Evolutionary conservation across 2,797 vertebrate genomes (phyloP).

Genomic region (Coluber constrictor): DNA sequence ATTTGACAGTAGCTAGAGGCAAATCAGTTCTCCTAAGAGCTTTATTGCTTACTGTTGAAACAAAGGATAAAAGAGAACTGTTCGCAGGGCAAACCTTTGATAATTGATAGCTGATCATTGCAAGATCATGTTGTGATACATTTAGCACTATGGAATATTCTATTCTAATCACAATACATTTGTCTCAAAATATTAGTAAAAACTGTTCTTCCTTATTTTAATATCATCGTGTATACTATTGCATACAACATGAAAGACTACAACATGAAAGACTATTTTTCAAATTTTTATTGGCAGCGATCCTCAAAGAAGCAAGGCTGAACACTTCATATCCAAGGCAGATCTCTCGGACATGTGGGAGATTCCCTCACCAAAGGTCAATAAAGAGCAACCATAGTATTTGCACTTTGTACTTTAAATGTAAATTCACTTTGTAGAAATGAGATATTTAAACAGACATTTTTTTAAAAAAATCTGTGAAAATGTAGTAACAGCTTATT

Average conservation of each 20-base stretch:
- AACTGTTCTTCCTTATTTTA: not conserved
- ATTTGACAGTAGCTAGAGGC: not conserved
- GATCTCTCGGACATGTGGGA: constrained; percentile 66
- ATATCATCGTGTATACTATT: not conserved
- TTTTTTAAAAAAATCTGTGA: constrained; percentile 82
- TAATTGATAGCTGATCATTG: not conserved
- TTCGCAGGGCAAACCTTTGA: not conserved
- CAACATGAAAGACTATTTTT: not conserved
- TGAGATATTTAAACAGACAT: constrained; percentile 92
- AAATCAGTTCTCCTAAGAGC: not conserved
- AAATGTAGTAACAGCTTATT: constrained; percentile 80
- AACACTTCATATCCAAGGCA: constrained; percentile 54
- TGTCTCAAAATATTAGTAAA: not conserved
- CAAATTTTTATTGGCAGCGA: constrained; percentile 72
- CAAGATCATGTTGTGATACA: not conserved
- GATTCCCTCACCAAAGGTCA: constrained; percentile 82
- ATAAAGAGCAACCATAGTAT: constrained; percentile 85
- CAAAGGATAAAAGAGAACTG: not conserved
- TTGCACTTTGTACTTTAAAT: constrained; percentile 99
- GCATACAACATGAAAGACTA: not conserved
- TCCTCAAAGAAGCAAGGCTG: constrained; percentile 89
- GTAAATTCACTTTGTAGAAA: constrained; percentile 99
- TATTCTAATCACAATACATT: not conserved
- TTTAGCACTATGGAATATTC: not conserved
- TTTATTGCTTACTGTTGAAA: not conserved